A percentile compares a stretch with the other conserved stretches of the same genome.
Conservation (phyloP, 2,888 invertebrate species). For the Cantharis flavilabris region DNA sequence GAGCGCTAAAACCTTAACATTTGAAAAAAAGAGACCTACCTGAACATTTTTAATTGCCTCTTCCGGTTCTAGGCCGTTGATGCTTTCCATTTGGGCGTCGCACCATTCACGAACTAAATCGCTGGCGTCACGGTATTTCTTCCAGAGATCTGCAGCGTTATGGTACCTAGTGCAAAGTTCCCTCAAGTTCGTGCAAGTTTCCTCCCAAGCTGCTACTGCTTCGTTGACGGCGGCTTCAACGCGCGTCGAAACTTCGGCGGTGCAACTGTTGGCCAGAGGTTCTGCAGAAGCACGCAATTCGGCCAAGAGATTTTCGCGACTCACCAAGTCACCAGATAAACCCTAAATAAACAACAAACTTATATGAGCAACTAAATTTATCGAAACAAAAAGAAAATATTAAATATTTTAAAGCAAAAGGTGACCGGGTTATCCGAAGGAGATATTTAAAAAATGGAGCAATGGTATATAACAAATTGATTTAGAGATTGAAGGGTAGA, state of each 20-base stretch:
- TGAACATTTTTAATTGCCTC: conserved; percentile 74
- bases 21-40: conserved; percentile 57
- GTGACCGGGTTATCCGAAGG: background rate
- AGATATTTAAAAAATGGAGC: background rate
- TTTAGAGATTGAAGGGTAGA: background rate
- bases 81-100: conserved; percentile 74
- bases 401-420: background rate
- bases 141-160: conserved; percentile 81
- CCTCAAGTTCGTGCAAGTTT: conserved; percentile 76
- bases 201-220: conserved; percentile 79
- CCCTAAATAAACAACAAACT: conserved; percentile 59
- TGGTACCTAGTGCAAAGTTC: conserved; percentile 79
- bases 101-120: conserved; percentile 76
- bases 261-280: conserved; percentile 71
- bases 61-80: conserved; percentile 71
- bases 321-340: conserved; percentile 75
- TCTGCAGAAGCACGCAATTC: conserved; percentile 73
- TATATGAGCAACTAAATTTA: background rate
- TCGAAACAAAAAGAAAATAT: background rate
- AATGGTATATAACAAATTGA: background rate
- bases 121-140: conserved; percentile 78
- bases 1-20: background rate
- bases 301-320: conserved; percentile 73
- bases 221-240: conserved; percentile 78
- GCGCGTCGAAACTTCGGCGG: conserved; percentile 71